Percentiles rank a stretch among this genome's conserved stretches.
Evolutionary conservation across 2,113 vertebrate species (phyloP).

Genomic region (Prunella himalayana): DNA sequence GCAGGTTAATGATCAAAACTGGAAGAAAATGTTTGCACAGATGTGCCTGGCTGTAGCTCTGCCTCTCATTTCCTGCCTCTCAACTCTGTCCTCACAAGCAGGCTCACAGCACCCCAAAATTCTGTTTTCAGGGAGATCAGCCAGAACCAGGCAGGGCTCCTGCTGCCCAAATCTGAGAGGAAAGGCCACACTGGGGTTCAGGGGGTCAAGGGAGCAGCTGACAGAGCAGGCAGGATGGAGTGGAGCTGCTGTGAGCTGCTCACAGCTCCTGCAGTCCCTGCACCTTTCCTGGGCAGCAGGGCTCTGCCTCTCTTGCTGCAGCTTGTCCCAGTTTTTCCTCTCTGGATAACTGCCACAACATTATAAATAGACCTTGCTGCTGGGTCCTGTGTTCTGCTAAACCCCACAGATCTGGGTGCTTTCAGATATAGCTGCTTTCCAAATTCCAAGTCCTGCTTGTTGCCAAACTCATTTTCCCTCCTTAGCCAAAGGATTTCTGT

Average conservation of each 20-base stretch:
- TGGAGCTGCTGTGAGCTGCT: background rate
- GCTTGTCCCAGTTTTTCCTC: conserved; percentile 1
- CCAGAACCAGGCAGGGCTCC: background rate
- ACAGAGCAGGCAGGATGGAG: background rate
- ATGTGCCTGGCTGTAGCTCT: background rate
- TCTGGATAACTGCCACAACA: background rate
- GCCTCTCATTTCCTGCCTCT: background rate
- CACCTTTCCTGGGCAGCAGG: background rate
- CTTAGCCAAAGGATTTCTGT: background rate
- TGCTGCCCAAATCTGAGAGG: background rate
- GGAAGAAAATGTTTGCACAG: background rate
- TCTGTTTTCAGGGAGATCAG: background rate
- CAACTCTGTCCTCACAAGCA: background rate
- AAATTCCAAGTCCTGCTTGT: background rate
- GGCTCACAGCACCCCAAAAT: background rate
- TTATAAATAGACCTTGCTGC: conserved; percentile 15
- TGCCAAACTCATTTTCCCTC: conserved; percentile 2
- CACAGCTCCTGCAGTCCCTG: background rate
- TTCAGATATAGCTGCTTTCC: background rate
- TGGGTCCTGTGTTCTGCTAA: background rate
- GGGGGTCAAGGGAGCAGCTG: background rate
- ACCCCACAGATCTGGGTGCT: background rate
- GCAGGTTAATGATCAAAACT: background rate
- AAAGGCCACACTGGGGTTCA: background rate
- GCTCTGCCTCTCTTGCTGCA: background rate